Conservation (phyloP, 2,113 vertebrate species). For the Eptatretus burgeri region DNA sequence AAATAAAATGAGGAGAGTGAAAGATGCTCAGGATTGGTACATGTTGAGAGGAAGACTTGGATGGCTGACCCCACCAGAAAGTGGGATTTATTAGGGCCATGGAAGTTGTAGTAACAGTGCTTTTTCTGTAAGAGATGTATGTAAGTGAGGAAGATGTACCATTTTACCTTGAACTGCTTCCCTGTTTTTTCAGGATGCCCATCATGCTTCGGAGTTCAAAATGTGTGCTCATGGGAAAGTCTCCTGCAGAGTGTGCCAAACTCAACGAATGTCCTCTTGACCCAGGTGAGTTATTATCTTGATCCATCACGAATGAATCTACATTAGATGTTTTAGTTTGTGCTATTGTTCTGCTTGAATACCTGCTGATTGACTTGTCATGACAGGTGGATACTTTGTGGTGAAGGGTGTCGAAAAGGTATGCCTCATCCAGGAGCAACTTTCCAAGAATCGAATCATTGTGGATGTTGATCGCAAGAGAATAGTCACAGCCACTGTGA, state of each 20-base stretch:
- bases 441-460: constrained; percentile 94
- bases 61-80: too few relatives aligned
- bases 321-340: too few relatives aligned
- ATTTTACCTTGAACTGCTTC: not conserved
- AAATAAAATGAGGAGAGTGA: too few relatives aligned
- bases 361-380: constrained; percentile 5
- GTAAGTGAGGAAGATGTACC: too few relatives aligned
- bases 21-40: too few relatives aligned
- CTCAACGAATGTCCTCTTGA: constrained; percentile 84
- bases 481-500: constrained; percentile 67
- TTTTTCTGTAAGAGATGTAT: too few relatives aligned
- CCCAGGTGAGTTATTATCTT: constrained; percentile 29
- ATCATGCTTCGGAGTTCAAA: constrained; percentile 94
- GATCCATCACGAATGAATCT: not conserved
- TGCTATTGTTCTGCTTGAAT: too few relatives aligned
- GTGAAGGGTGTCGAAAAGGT: constrained; percentile 96
- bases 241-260: constrained; percentile 68
- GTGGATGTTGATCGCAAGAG: constrained; percentile 91
- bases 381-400: constrained; percentile 72
- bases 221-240: constrained; percentile 76
- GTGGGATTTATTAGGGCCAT: too few relatives aligned
- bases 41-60: too few relatives aligned
- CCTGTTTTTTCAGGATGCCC: constrained; percentile 43
- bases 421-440: constrained; percentile 88
- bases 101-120: too few relatives aligned